Base-by-base conservation (phyloP, 2,888 invertebrate genomes). In the Rhagophthalmus giganteus region DNA sequence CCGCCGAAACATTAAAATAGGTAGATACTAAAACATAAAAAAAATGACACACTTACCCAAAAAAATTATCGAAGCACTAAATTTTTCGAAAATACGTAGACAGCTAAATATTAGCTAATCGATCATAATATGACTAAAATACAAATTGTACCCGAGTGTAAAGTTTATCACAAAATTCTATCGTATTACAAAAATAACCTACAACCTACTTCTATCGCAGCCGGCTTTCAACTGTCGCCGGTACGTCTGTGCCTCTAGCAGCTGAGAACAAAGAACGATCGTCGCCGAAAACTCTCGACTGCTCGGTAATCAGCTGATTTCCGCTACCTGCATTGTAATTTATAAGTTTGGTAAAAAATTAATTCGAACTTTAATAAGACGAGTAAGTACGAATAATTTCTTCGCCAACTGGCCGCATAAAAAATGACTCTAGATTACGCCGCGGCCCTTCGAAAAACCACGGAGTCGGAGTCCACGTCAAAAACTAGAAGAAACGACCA, bases 231-330 rank as follows among this genome's bases (percentile, higher is more conserved):
- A 54, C 54, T 54, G 54, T 47, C 54, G 54, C 54, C 54, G 42
- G 48, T 31, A 28, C 46, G 54, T 54, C 54, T 54, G 31, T 30
- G 44, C 20, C 41, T 49, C 52, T 47, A 48, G 46, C 51, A 50
- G 54, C 51, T 48, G 55, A 53, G 46, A 46, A 59, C 57, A 59
- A 59, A 59, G 58, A 42, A 32, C 58, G 58, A 57, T 20, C 11
- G 40, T 39, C 39, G 16, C 41, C 58, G 56, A 59, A 25, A 12
- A 20, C 9, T 24, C 13, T 51, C 58, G 58, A 59, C 24, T 57
- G 57, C 54, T 54, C 57, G 58, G 56, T 47, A 40, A 53, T 54
- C 58, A 59, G 58, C 58, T 59, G 58, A 55, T 56, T 41, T 28
- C 35, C 25, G 34, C 54, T 54, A 56, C 56, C 48, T 49, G 53